Percentiles rank a stretch among this genome's conserved stretches.
These are phyloP conservation scores for Ylistrum balloti DNA, from an alignment of 1,140 invertebrate species.

Conservation along the genomic window DNA sequence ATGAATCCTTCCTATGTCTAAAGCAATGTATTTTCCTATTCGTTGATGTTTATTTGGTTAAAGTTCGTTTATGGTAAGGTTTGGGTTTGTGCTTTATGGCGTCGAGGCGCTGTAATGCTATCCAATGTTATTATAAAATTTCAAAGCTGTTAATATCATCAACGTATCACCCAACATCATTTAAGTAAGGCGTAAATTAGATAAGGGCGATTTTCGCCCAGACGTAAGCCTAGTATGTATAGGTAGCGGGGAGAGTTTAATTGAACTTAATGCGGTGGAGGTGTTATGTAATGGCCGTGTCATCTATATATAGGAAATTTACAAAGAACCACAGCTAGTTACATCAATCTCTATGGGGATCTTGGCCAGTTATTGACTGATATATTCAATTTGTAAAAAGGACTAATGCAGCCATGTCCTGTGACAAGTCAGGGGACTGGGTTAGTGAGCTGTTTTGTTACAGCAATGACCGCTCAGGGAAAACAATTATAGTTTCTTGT, in stretches of 20 bases:
- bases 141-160: constrained; percentile 39
- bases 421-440: not conserved
- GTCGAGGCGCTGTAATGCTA: constrained; percentile 3
- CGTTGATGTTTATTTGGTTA: constrained; percentile 18
- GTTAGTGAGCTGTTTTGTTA: constrained; percentile 4
- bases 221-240: constrained; percentile 16
- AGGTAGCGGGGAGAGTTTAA: not conserved
- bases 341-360: constrained; percentile 1
- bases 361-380: constrained; percentile 29
- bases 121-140: constrained; percentile 40
- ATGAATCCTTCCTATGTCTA: constrained; percentile 34
- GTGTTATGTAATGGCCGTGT: constrained; percentile 2
- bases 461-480: not conserved
- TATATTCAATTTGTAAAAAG: constrained; percentile 40
- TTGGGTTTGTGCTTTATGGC: constrained; percentile 32
- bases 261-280: not conserved
- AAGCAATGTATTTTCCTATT: constrained; percentile 19
- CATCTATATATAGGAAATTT: constrained; percentile 22
- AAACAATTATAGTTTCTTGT: constrained; percentile 30
- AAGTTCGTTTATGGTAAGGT: constrained; percentile 10
- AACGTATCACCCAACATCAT: not conserved
- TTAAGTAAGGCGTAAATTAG: constrained; percentile 33
- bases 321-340: constrained; percentile 6
- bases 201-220: not conserved
- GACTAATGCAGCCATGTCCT: not conserved